Conservation (phyloP, 1,140 invertebrate species). For the Ostrea denselamellosa region DNA sequence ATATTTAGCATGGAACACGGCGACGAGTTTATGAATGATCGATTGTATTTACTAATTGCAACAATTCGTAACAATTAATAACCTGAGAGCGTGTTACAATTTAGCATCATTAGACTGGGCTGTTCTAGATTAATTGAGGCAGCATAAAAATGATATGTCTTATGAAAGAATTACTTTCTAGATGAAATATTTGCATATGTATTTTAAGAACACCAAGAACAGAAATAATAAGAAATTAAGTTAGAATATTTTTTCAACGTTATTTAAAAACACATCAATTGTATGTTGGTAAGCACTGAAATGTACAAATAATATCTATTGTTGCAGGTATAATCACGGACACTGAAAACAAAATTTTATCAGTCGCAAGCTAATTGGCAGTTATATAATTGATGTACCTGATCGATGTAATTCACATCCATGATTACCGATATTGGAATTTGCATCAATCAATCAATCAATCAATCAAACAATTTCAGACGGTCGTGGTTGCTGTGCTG, state of each 20-base stretch:
- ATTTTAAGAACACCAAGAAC: neutral
- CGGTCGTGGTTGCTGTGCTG: no score
- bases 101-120: neutral
- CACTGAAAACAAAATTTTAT: no score
- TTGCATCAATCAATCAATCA: no score
- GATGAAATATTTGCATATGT: neutral
- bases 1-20: conserved; percentile 7
- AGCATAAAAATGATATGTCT: neutral
- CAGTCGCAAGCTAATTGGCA: no score
- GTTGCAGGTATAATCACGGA: no score
- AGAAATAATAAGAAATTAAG: neutral
- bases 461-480: no score
- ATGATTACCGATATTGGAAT: no score
- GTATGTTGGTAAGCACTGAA: no score
- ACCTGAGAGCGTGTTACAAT: neutral
- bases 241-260: neutral
- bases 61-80: conserved; percentile 25
- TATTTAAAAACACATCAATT: no score
- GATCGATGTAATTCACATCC: no score
- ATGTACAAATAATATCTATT: no score
- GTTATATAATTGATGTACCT: no score
- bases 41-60: conserved; percentile 14
- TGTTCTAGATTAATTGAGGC: neutral
- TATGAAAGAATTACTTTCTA: neutral
- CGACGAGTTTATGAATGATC: conserved; percentile 24